These are phyloP conservation scores for Acronicta alni DNA, from an alignment of 2,888 invertebrate genomes.

Conservation along the genomic window DNA sequence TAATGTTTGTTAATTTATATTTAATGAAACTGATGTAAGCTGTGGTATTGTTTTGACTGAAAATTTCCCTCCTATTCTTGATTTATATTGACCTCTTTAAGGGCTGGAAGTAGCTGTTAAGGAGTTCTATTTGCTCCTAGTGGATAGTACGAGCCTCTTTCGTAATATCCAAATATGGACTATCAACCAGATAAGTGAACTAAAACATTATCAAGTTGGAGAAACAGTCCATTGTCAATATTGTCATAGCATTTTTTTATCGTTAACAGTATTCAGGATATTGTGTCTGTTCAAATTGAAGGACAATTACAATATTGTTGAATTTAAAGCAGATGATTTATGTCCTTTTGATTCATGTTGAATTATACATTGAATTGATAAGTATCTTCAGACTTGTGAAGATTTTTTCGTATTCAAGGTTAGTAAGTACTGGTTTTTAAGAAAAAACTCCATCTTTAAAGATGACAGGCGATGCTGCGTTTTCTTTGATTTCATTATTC, in stretches of 20 bases:
- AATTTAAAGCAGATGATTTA: background rate
- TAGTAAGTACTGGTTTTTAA: background rate
- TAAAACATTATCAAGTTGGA: no score
- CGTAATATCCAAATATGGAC: no score
- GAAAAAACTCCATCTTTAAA: conserved; percentile 6
- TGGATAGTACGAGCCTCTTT: no score
- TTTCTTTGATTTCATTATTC: conserved; percentile 14
- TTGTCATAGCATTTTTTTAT: background rate
- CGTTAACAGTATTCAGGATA: background rate
- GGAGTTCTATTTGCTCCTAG: no score
- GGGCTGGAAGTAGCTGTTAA: no score
- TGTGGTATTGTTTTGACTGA: no score
- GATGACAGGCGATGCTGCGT: conserved; percentile 16
- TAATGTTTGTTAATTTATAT: no score
- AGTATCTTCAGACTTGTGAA: background rate
- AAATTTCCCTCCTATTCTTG: no score
- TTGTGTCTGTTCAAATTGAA: background rate
- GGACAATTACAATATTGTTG: background rate
- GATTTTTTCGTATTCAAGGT: background rate
- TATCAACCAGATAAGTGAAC: no score
- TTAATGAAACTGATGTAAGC: no score
- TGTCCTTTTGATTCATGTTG: background rate
- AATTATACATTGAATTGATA: background rate
- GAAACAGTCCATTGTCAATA: no score
- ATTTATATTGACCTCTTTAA: no score